A percentile compares a stretch with the other conserved stretches of the same genome.
Evolutionary conservation across 2,797 vertebrate species (phyloP).

Genomic region (Clarias laeviceps): DNA sequence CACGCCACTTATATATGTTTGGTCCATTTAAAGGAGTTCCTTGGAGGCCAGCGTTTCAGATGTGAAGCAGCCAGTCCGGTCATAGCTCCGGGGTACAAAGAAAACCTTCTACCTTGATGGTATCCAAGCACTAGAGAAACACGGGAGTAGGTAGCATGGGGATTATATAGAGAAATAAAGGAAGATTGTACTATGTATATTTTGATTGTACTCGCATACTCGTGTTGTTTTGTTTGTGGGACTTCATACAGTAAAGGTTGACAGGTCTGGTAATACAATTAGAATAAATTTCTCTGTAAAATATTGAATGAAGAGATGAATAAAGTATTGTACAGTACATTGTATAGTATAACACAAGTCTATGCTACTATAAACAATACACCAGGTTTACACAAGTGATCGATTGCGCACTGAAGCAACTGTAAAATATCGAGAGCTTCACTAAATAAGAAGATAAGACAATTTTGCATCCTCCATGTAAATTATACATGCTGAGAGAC

Average conservation of each 20-base stretch:
- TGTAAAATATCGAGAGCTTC: background rate
- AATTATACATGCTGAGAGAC: background rate
- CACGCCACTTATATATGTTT: too few species aligned
- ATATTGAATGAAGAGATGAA: background rate
- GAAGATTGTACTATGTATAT: background rate
- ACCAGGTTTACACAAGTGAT: background rate
- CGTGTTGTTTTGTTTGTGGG: background rate
- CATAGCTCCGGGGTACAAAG: too few species aligned
- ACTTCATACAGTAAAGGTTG: background rate
- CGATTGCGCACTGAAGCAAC: background rate
- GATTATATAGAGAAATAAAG: too few species aligned
- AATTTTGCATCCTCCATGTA: background rate
- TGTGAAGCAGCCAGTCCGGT: too few species aligned
- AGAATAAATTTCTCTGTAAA: background rate
- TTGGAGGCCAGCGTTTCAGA: too few species aligned
- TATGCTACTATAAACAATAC: background rate
- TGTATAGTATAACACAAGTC: background rate
- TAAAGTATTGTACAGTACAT: too few species aligned
- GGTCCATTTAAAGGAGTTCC: too few species aligned
- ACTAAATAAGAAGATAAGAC: background rate
- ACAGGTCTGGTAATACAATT: background rate
- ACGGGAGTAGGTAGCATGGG: too few species aligned
- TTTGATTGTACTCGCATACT: background rate
- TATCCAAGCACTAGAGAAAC: too few species aligned
- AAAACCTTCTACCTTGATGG: too few species aligned